These are phyloP conservation scores for Fragum sueziense DNA, from an alignment of 2,888 invertebrate species.

Conservation along the genomic window DNA sequence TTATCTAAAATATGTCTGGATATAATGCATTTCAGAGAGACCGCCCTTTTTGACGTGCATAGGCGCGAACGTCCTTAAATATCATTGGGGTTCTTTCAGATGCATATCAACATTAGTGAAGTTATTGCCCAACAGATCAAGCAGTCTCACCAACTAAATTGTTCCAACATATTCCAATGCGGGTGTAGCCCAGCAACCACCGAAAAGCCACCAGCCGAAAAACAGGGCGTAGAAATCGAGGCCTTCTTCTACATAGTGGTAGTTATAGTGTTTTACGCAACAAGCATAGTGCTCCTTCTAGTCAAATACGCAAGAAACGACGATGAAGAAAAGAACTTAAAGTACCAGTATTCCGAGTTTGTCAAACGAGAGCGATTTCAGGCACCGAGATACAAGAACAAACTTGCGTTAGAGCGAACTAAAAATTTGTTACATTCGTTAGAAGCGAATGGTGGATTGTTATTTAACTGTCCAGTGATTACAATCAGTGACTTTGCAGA, in stretches of 20 bases:
- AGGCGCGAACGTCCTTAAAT: too few relatives aligned
- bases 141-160: neutral
- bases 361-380: constrained; percentile 70
- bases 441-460: constrained; percentile 1
- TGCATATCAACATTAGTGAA: neutral
- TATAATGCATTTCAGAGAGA: too few relatives aligned
- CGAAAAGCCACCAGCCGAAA: neutral
- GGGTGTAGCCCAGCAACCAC: constrained; percentile 3
- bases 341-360: constrained; percentile 73
- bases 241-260: constrained; percentile 74
- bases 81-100: neutral
- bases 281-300: constrained; percentile 73
- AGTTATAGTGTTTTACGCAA: constrained; percentile 73
- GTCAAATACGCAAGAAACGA: constrained; percentile 74
- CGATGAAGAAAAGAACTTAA: constrained; percentile 69
- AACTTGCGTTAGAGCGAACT: constrained; percentile 46
- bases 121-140: neutral
- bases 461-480: constrained; percentile 20
- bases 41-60: too few relatives aligned
- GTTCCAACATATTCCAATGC: neutral
- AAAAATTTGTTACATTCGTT: constrained; percentile 19
- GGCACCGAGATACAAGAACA: constrained; percentile 63
- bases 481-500: constrained; percentile 16
- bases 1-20: too few relatives aligned
- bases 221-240: constrained; percentile 55